Evolutionary conservation across 1,140 invertebrate genomes (phyloP), one percentile per base, ranked within the genome.

Genomic region (Drosophila truncata): DNA sequence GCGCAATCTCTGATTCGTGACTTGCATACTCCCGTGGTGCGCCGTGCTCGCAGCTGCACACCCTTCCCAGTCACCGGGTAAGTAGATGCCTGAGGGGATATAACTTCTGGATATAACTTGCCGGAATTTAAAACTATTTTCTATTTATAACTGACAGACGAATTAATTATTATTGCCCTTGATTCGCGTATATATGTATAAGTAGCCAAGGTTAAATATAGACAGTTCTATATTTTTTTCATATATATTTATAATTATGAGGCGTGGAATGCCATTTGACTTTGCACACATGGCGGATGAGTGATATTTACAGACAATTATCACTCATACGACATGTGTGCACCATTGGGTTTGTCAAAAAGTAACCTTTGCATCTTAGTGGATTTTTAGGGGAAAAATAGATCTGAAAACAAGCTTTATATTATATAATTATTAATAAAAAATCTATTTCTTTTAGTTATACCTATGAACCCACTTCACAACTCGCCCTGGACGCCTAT

Each of bases 1-100:
- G 96, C 96, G 16, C 95, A 96, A 69, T 95, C 96, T 59, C 93
- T 97, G 46, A 93, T 97, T 70, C 95, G 95, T 72, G 94, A 95
- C 80, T 94, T 97, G 67, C 95, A 97, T 80, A 95, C 95, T 27
- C 95, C 96, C 41, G 94, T 97, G 55, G 95, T 96, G 50, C 94
- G 96, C 70, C 94, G 96, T 72, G 94, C 94, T 50, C 94, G 94
- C 73, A 94, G 95, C 59, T 81, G 94, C 49, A 93, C 94, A 18
- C 94, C 95, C 14, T 91, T 92, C 61, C 91, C 91, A 61, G 90
- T 91, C 16, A 74, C 83, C 50, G 86, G 91, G 91, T 92, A 80
- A 91, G 91, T 80, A 37, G 11, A 3, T 18, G 10, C 7, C 9
- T 7, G 11, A 4, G 8, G 11, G n/a, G n/a, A n/a, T n/a, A n/a